Evolutionary conservation across 53 echinoderm and acorn worm species (phyloP), one percentile per base, ranked within the genome.

Genomic region (Antedon mediterranea): DNA sequence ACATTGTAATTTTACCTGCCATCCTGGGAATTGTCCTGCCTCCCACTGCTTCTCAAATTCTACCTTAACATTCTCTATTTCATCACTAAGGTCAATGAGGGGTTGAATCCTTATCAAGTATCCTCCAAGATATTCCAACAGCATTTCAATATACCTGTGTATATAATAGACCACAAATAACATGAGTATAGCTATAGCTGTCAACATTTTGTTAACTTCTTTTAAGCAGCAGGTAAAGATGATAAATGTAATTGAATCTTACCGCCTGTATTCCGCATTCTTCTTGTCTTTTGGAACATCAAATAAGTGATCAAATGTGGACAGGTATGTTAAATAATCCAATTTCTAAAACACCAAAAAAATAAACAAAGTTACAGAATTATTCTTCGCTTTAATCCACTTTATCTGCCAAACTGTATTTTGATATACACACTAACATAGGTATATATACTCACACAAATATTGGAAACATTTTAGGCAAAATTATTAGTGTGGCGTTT

Each of bases 241-340:
- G 71, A 32, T 30, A n/a, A 37, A 6, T 72, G 18, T 30, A 20
- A 27, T 18, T 73, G 7, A 0, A 28, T 74, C 79, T 43, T 77
- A 95, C 97, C 98, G 79, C 86, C 90, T 90, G 73, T 98, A 93
- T 33, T 93, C 93, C 3, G 93, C 90, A 82, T 92, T 89, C 75
- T 98, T 98, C 28, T 89, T 90, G 43, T 98, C 98, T 44, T 98
- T 98, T 34, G 84, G 83, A 29, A 98, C 88, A n/a, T 88, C 86
- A 85, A 98, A 98, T 28, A 98, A 78, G 30, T 87, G 84, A 71
- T 98, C 98, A 88, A 90, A 89, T 7, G 82, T 86, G 0, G 92
- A 82, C 28, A 98, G 83, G 73, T 98, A 98, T 0, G 90, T 93
- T 73, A 98, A 81, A 78, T 98, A 98, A 79, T 98, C 98, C 34